Evolutionary conservation across 1,140 invertebrate species (phyloP).

Genomic region (Matsumurasca onukii): DNA sequence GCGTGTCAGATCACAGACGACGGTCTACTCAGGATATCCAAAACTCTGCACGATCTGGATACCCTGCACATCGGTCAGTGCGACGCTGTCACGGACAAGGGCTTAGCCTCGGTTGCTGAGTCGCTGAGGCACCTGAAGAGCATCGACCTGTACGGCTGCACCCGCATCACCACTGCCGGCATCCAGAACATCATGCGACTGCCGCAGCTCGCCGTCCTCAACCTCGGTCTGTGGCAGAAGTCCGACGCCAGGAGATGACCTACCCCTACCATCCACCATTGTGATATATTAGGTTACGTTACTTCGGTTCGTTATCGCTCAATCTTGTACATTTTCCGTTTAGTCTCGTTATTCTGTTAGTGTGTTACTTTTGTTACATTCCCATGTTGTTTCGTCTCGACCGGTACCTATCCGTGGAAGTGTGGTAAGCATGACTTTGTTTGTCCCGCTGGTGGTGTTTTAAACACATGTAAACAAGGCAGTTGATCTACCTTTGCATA

Average conservation of each 20-base stretch:
- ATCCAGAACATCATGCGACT: constrained; percentile 86
- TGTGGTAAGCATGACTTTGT: constrained; percentile 14
- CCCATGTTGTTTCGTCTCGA: background rate
- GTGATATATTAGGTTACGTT: constrained; percentile 24
- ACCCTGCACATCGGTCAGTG: constrained; percentile 94
- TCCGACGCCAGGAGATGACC: constrained; percentile 61
- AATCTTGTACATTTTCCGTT: constrained; percentile 7
- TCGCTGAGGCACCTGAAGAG: constrained; percentile 74
- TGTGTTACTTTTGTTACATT: constrained; percentile 17
- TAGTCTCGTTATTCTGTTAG: constrained; percentile 22
- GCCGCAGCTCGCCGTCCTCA: constrained; percentile 78
- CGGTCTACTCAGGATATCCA: constrained; percentile 80
- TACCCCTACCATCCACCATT: constrained; percentile 18
- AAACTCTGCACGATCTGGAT: constrained; percentile 79
- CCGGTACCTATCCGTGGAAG: constrained; percentile 7
- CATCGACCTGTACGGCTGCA: constrained; percentile 95
- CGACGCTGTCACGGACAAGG: constrained; percentile 81
- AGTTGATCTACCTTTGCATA: too few species aligned
- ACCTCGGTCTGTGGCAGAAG: constrained; percentile 82
- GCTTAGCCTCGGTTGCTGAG: constrained; percentile 78
- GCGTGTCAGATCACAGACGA: constrained; percentile 92
- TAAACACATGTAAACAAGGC: too few species aligned
- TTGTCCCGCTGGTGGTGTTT: too few species aligned
- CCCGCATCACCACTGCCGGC: constrained; percentile 81
- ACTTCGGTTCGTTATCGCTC: constrained; percentile 26